Base-by-base conservation (phyloP, 2,113 vertebrate species). In the Halichoerus grypus region DNA sequence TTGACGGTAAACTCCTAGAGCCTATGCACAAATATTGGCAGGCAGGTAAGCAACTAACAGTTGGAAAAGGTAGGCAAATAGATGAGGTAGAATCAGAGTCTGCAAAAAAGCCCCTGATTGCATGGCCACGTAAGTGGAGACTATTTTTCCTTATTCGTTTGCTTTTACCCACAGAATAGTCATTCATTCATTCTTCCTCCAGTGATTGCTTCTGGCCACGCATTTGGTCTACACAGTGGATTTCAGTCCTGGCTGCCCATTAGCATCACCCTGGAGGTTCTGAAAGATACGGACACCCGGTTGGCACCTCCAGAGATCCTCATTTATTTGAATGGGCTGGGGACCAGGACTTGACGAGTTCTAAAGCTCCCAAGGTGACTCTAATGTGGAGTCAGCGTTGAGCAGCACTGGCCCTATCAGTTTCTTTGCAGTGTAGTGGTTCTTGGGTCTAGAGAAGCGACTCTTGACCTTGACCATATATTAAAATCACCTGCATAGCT, bases 1-100 rank as follows among this genome's bases (percentile, higher is more conserved):
- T 92, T 98, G 97, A 83, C 87, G 91, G 21, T 51, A 95, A 98
- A 91, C 69, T 98, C 63, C 95, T 96, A 71, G 90, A 97, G 97
- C 94, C 77, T 67, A 83, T 71, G 76, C 84, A 80, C 39, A 96
- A 95, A 98, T 98, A 97, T 95, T 67, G 97, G 94, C 71, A 98
- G 88, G 71, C 51, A 95, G 87, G 39, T 96, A 76, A 96, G 85
- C 91, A 69, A 15, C 82, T 94, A 15, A 21, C 90, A 91, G 61
- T 11, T 42, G 86, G 88, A 94, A 69, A 72, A 74, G 63, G 84
- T 84, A 98, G 92, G 96, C 81, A 94, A 79, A 36, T 39, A 18
- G 31, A 51, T 39, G 86, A 93, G 96, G 81, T 59, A 33, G 46
- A 76, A 42, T 77, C 57, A 51, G 26, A 91, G 69, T n/a, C 89